Evolutionary conservation across 2,113 vertebrate genomes (phyloP), one percentile per base, ranked within the genome.

Genomic region (Scalopus aquaticus): DNA sequence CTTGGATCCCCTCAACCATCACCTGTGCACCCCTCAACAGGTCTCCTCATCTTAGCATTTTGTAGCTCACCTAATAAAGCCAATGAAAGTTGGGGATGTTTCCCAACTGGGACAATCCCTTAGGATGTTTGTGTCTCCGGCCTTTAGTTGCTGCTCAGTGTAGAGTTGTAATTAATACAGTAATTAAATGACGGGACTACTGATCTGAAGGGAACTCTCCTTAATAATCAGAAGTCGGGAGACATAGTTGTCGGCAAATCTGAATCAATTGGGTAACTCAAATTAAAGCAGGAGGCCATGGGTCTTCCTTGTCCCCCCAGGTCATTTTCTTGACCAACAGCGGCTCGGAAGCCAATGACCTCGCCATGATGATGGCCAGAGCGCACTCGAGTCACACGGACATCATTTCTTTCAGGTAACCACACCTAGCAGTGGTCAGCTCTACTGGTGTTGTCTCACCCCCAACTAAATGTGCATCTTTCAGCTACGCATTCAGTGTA

Each of bases 341-440:
- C 0, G 99, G 99, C 87, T 99, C 99, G 1, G 99, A 99, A 96
- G 99, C 99, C 88, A 99, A 99, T 35, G 99, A 99, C 76, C 95
- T 99, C 49, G 99, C 99, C 0, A 98, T 99, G 98, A 64, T 99
- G 86, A 99, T 99, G 99, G 99, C 99, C 87, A 98, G 99, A 82
- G 70, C 99, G 0, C 95, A 99, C 96, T 99, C 99, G 1, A 96
- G 97, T 24, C 99, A 98, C 96, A 98, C 97, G 54, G 99, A 99
- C 96, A 98, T 99, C 96, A 98, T 99, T 97, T 98, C 97, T 62
- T 98, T 99, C 90, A 99, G 99, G 99, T 99, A 98, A 98, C n/a
- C 44, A 32, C 0, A 0, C 11, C 30, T n/a, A 5, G 9, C n/a
- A 54, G 39, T 49, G 64, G 22, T 73, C 19, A 49, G 20, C n/a